A percentile compares a stretch with the other conserved stretches of the same genome.
These are phyloP conservation scores for Spinus olivaceus DNA, from an alignment of 2,797 vertebrate genomes.

Conservation along the genomic window DNA sequence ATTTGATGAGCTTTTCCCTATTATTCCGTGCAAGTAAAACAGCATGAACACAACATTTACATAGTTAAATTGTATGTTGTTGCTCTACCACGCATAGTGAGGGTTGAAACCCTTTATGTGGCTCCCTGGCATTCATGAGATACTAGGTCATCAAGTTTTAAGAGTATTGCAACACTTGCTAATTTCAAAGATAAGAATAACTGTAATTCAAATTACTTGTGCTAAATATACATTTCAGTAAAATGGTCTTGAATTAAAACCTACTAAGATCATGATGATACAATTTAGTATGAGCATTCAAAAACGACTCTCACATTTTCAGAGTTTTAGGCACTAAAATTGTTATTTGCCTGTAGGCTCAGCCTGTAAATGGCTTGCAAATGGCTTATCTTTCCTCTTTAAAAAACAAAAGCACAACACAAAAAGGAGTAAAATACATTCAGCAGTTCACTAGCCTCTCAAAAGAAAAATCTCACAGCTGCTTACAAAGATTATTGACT, in stretches of 20 bases:
- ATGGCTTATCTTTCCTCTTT: not conserved
- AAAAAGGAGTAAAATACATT: not conserved
- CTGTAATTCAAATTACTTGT: not conserved
- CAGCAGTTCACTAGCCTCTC: not conserved
- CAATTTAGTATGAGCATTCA: not conserved
- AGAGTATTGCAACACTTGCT: not conserved
- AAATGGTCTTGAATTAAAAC: not conserved
- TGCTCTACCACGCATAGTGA: not conserved
- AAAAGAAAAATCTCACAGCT: not conserved
- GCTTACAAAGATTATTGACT: not conserved
- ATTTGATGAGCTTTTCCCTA: not conserved
- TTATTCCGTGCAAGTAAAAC: not conserved
- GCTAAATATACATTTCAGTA: not conserved
- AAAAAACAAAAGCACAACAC: not conserved
- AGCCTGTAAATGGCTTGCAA: not conserved
- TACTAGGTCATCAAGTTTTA: not conserved
- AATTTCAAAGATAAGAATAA: constrained; percentile 12
- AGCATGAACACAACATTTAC: constrained; percentile 1
- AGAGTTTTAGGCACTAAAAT: not conserved
- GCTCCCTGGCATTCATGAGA: not conserved
- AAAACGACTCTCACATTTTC: not conserved
- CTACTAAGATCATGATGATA: not conserved
- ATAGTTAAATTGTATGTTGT: not conserved
- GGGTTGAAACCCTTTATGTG: constrained; percentile 5
- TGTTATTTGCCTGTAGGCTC: not conserved